These are phyloP conservation scores for Micrastur ruficollis DNA, from an alignment of 2,797 vertebrate genomes.

Conservation along the genomic window DNA sequence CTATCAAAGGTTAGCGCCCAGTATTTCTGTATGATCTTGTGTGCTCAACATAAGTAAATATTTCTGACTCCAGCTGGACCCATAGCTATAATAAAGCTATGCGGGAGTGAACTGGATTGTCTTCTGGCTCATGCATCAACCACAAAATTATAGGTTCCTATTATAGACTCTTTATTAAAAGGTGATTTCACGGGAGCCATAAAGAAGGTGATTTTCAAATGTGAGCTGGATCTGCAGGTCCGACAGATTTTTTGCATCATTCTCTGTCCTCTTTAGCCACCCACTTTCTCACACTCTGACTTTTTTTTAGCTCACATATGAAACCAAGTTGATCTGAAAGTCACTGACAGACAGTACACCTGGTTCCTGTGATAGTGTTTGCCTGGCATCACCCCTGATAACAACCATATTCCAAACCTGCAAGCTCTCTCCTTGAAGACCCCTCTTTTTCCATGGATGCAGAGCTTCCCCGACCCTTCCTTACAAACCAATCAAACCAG, in stretches of 20 bases:
- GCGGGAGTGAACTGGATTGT: not conserved
- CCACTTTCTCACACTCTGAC: not conserved
- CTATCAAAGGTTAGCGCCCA: not conserved
- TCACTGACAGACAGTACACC: not conserved
- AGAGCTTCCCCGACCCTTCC: not conserved
- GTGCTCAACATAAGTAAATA: not conserved
- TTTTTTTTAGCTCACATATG: not conserved
- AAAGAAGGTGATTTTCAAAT: not conserved
- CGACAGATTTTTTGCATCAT: not conserved
- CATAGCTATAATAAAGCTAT: not conserved
- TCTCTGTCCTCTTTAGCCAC: not conserved
- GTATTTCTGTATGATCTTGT: accelerated
- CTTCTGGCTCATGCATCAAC: not conserved
- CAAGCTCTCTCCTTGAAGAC: not conserved
- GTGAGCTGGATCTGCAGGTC: conserved; percentile 31
- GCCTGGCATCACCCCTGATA: not conserved
- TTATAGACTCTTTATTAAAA: not conserved
- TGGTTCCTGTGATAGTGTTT: not conserved
- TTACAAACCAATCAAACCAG: not conserved
- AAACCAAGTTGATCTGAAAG: not conserved
- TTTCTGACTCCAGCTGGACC: not conserved
- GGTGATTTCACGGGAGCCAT: not conserved
- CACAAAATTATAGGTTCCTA: not conserved
- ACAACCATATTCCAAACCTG: not conserved
- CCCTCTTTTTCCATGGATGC: accelerated